phyloP scores from a whole-genome alignment of 2,888 invertebrate genomes.

The Nezara viridula region DNA sequence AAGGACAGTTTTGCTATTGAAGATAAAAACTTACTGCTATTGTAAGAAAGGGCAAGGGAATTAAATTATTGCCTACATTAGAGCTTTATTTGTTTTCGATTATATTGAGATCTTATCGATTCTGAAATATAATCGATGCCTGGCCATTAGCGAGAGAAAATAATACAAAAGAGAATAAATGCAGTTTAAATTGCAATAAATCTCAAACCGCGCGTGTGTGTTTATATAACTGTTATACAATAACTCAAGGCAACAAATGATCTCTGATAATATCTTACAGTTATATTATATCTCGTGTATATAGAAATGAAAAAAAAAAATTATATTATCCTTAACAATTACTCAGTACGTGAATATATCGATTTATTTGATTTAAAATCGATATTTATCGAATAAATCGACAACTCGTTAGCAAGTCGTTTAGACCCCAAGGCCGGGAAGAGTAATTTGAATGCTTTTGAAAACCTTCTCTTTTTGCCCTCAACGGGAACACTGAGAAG shows the following conservation, averaged over 20 bases:
- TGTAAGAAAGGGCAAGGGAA: neutral
- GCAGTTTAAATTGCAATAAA: neutral
- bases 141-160: neutral
- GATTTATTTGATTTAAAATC: no score
- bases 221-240: neutral
- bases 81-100: neutral
- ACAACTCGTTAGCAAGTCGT: neutral
- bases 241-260: neutral
- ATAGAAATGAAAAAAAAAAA: neutral
- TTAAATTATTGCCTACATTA: neutral
- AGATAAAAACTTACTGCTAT: neutral
- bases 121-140: slow-evolving; percentile 1
- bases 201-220: neutral
- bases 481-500: neutral
- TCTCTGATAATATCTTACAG: neutral
- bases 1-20: neutral
- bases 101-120: slow-evolving; percentile 9
- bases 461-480: neutral
- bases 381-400: neutral
- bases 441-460: neutral
- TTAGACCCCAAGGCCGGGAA: neutral
- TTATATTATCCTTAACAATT: neutral
- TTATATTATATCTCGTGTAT: neutral
- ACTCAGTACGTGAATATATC: neutral
- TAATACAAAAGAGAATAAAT: neutral